Evolutionary conservation across 2,888 invertebrate genomes (phyloP).

Genomic region (Drosophila lutescens): DNA sequence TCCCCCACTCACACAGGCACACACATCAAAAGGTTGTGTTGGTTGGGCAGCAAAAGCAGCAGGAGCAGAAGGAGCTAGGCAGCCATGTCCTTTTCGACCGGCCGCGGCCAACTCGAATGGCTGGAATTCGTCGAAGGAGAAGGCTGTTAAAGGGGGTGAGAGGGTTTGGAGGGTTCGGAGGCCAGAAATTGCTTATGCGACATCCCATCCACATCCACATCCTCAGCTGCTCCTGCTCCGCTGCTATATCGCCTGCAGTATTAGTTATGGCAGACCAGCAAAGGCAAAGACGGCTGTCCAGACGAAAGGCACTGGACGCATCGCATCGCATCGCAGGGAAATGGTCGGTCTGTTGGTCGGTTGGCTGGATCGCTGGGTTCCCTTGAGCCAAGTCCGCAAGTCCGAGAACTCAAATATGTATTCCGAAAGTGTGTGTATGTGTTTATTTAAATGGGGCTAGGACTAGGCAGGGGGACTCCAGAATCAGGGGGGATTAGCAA

Average conservation of each 20-base stretch:
- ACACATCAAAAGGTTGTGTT: slow-evolving; percentile 72
- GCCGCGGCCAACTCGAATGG: slow-evolving; percentile 33
- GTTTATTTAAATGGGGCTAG: slow-evolving; percentile 27
- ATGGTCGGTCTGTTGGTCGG: slow-evolving; percentile 20
- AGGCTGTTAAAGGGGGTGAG: no score
- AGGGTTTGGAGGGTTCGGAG: slow-evolving; percentile 11
- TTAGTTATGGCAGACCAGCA: slow-evolving; percentile 64
- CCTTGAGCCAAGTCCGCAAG: slow-evolving; percentile 53
- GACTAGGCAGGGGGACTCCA: neutral
- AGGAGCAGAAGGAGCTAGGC: slow-evolving; percentile 5
- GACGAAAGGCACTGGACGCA: slow-evolving; percentile 31
- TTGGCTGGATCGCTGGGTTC: slow-evolving; percentile 5
- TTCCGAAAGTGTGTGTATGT: slow-evolving; percentile 28
- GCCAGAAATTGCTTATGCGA: slow-evolving; percentile 80
- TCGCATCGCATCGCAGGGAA: slow-evolving; percentile 16
- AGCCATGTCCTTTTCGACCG: slow-evolving; percentile 56
- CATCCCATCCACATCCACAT: slow-evolving; percentile 57
- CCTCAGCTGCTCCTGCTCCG: slow-evolving; percentile 49
- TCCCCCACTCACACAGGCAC: slow-evolving; percentile 34
- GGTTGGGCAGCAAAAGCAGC: slow-evolving; percentile 43
- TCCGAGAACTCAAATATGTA: slow-evolving; percentile 44
- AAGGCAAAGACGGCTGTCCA: slow-evolving; percentile 60
- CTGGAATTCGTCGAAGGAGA: slow-evolving; percentile 28
- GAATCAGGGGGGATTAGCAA: slow-evolving; percentile 8
- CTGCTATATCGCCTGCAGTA: slow-evolving; percentile 65